Evolutionary conservation across 2,113 vertebrate genomes (phyloP), one percentile per base, ranked within the genome.

Genomic region (Carettochelys insculpta): DNA sequence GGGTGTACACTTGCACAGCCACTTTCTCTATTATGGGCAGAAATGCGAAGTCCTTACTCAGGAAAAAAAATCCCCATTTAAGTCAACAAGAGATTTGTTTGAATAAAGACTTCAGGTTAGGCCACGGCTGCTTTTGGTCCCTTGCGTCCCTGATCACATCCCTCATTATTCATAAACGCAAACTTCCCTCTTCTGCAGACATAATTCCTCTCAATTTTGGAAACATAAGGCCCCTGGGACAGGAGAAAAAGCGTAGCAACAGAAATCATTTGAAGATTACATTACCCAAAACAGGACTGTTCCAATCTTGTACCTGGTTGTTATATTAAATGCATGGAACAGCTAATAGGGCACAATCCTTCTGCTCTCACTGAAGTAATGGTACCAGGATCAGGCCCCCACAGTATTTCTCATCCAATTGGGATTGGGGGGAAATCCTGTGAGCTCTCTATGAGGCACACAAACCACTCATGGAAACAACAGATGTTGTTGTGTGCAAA

Each of bases 191-290:
- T 77, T 65, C 56, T 82, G 84, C 20, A 58, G 13, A 47, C 79
- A 80, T 3, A 82, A 83, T 4, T 25, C 1, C 0, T 50, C 13
- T 11, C 7, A 81, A 83, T 12, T 51, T 77, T 29, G 80, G 11
- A 84, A 92, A 83, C 52, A 5, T 48, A 92, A 82, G 19, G 83
- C 47, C 50, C 31, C 52, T 85, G 4, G 68, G 22, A 86, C 25
- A 3, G 80, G 20, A 29, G 24, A n/a, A n/a, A 87, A 53, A 85
- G 54, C 41, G 2, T 90, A 78, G 12, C 53, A 50, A 4, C 47
- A 12, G 47, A 79, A 93, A 80, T 87, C 61, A 53, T 65, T 38
- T 81, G 53, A 50, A 71, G 92, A 77, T 78, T 16, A 43, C 87
- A 83, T 51, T 51, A 84, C 45, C 78, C 45, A 43, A 53, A n/a